Base-by-base conservation (phyloP, 2,113 vertebrate species). In the Ovis canadensis region DNA sequence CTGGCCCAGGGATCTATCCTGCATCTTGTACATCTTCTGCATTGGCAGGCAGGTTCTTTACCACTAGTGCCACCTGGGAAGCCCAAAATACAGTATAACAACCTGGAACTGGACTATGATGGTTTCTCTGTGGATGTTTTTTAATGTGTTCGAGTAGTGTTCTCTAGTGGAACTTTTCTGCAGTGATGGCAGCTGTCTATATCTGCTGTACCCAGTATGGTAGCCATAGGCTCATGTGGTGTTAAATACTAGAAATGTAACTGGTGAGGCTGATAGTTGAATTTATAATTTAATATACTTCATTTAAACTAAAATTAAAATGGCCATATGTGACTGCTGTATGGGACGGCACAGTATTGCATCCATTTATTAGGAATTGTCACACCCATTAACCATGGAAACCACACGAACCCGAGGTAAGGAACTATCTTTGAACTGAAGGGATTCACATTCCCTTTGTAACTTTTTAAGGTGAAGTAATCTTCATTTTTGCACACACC, bases 381-480 rank as follows among this genome's bases (percentile, higher is more conserved):
- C 14, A 45, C 23, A 52, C 88, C 19, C 29, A 57, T 83, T 87
- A 94, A 90, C 23, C 19, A 14, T 90, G 85, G 88, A 94, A 96
- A 90, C 71, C 90, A 87, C 17, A 95, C 48, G n/a, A 87, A 90
- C 54, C 55, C 25, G 80, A 88, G 52, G 40, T 43, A 19, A 96
- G 67, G 64, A 83, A n/a, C 21, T 96, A 12, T 54, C 33, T 45
- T 94, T 54, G 23, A 52, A 78, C 60, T 80, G 31, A 93, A 94
- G 57, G 82, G n/a, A 77, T 88, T 88, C 64, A 96, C 36, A 60
- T 93, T 95, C 48, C 89, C 60, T 91, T 74, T 83, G 60, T 92
- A 57, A 16, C 62, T 93, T 97, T 97, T 95, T 67, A 96, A 78
- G 25, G 86, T 90, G 59, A 98, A 81, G 3, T 93, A 87, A 59